Evolutionary conservation across 2,888 invertebrate genomes (phyloP), one percentile per base, ranked within the genome.

Genomic region (Pandemis corylana): DNA sequence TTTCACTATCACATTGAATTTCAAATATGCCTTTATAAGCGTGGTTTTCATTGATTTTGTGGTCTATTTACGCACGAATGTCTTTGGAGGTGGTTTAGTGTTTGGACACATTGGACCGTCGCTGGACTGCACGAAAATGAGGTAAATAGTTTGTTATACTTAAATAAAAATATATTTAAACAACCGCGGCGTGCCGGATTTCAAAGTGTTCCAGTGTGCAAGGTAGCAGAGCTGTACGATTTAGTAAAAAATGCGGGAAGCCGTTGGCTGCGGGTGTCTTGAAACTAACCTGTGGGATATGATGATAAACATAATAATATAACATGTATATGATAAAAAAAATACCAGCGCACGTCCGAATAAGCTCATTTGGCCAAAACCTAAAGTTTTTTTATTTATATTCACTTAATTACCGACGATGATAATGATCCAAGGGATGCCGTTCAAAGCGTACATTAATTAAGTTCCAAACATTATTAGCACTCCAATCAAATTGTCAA

Each of bases 21-120:
- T 89, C 93, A 94, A 93, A 94, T 93, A 89, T 85, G 87, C 85
- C 90, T 88, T 90, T 93, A 94, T 92, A 94, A 91, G 84, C 87
- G 87, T 85, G 82, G 86, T 84, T 87, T 86, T 87, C 88, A 87
- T 87, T 87, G 84, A 87, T 86, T 84, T 81, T 83, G 84, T 89
- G 84, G 84, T 87, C 90, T 91, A 90, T 93, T 91, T 89, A 85
- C 82, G 79, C 83, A 86, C 88, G 86, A 79, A 80, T 84, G 85
- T 81, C 81, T 83, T 68, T 77, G 82, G 83, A 85, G 83, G 86
- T 82, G 83, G 89, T 89, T 87, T 88, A 85, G 90, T 90, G 87
- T 81, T 72, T 75, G 72, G 61, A 70, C 53, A 20, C 28, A 41
- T 72, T 72, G 72, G 77, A 70, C 73, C 72, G 64, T 7, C 76